These are phyloP conservation scores for Aphrocallistes beatrix DNA, from an alignment of 37 sponge, comb jelly and placozoan genomes.

Conservation along the genomic window DNA sequence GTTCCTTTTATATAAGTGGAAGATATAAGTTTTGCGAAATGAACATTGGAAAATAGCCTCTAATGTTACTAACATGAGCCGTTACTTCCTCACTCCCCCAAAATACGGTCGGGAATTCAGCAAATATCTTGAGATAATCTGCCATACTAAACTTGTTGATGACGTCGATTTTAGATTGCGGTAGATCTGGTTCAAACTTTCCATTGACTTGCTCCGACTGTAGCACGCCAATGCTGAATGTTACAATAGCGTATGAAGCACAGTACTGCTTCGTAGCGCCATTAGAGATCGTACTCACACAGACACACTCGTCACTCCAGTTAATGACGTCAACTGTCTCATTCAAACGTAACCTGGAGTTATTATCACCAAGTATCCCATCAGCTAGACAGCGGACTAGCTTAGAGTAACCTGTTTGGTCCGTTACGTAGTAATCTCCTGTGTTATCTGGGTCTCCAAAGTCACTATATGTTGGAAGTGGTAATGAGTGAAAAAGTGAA, in stretches of 20 bases:
- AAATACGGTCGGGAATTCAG: slow-evolving; percentile 18
- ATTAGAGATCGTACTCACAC: not conserved
- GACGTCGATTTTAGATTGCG: not conserved
- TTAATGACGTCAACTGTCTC: not conserved
- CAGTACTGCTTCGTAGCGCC: not conserved
- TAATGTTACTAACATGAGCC: too few relatives aligned
- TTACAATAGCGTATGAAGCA: slow-evolving; percentile 9
- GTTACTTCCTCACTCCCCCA: slow-evolving; percentile 21
- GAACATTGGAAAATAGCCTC: too few relatives aligned
- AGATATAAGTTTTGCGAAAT: too few relatives aligned
- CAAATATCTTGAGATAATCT: slow-evolving; percentile 23
- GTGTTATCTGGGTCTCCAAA: slow-evolving; percentile 22
- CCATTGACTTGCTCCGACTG: not conserved
- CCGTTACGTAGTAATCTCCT: slow-evolving; percentile 26
- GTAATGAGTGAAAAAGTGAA: not conserved
- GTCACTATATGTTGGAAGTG: not conserved
- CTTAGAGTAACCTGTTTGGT: slow-evolving; percentile 18
- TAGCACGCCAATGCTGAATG: not conserved
- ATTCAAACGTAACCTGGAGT: not conserved
- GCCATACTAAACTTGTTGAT: not conserved
- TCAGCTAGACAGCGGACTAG: slow-evolving; percentile 19
- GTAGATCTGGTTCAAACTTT: slow-evolving; percentile 24
- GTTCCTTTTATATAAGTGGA: too few relatives aligned
- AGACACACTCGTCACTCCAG: not conserved
- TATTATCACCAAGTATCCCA: not conserved